Evolutionary conservation across 2,888 invertebrate species (phyloP).

Genomic region (Chalcosyrphus nemorum): DNA sequence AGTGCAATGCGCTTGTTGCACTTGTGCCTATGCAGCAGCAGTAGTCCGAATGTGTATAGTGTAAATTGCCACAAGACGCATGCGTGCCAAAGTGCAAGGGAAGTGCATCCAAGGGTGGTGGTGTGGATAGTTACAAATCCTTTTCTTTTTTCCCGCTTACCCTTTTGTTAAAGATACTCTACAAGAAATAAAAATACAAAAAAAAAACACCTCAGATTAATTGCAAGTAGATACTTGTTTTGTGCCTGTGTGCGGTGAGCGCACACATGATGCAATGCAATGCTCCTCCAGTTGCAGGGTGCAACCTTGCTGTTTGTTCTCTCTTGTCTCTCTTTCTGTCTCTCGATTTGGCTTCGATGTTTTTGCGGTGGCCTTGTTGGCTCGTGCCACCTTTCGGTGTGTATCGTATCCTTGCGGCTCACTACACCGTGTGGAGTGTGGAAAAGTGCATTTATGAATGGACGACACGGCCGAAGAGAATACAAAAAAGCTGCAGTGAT

Average conservation of each 20-base stretch:
- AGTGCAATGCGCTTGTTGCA: conserved; percentile 56
- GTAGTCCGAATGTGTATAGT: conserved; percentile 16
- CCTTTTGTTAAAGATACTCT: conserved; percentile 1
- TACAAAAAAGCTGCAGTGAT: not conserved
- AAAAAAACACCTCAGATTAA: conserved; percentile 10
- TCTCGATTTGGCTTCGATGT: not conserved
- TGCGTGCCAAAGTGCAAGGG: conserved; percentile 68
- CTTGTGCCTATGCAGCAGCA: conserved; percentile 49
- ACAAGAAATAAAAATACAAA: not conserved
- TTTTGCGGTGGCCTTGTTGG: conserved; percentile 15
- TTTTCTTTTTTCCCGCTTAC: not conserved
- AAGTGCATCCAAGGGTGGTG: conserved; percentile 51
- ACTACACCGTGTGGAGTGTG: not conserved
- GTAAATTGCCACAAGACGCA: conserved; percentile 55
- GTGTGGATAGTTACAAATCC: conserved; percentile 43
- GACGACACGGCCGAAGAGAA: not conserved
- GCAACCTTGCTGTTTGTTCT: conserved; percentile 19
- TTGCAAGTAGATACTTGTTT: conserved; percentile 8
- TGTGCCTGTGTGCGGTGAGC: conserved; percentile 31
- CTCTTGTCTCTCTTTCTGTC: not conserved
- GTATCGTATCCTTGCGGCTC: conserved; percentile 21
- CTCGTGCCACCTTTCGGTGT: conserved; percentile 58
- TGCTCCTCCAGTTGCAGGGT: conserved; percentile 20
- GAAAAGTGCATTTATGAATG: conserved; percentile 71
- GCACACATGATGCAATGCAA: conserved; percentile 32